phyloP scores from a whole-genome alignment of 2,113 vertebrate genomes.

The Mormoops blainvillei region DNA sequence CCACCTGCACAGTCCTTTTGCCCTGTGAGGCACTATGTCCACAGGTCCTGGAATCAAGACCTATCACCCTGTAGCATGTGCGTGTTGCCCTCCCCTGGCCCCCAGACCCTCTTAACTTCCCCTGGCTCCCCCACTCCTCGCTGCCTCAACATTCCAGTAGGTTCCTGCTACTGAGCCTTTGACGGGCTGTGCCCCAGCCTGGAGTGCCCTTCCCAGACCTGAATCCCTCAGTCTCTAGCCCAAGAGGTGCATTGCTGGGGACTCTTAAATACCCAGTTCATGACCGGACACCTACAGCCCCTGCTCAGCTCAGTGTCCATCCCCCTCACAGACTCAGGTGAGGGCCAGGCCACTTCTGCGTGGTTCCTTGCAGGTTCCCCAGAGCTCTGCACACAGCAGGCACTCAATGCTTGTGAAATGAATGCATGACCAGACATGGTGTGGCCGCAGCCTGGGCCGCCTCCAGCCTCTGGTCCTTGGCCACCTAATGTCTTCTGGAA shows the following conservation, averaged over 20 bases:
- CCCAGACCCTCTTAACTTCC: neutral
- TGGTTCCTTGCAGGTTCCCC: neutral
- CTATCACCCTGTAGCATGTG: neutral
- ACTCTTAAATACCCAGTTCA: neutral
- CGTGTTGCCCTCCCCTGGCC: neutral
- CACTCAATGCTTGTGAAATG: neutral
- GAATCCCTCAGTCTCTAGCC: neutral
- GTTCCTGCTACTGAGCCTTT: neutral
- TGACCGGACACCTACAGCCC: neutral
- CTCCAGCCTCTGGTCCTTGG: neutral
- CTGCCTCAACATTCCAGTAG: neutral
- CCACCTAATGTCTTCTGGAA: neutral
- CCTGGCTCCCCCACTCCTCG: neutral
- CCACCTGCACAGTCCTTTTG: neutral
- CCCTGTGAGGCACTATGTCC: fast-evolving
- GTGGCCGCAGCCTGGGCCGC: neutral
- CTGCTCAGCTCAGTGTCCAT: neutral
- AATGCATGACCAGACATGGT: neutral
- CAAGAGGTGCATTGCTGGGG: neutral
- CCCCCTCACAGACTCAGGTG: neutral
- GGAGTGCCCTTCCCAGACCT: neutral
- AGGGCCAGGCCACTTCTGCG: neutral
- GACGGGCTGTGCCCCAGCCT: neutral
- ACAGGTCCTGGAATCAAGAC: no score
- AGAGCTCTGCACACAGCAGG: neutral